Evolutionary conservation across 2,797 vertebrate species (phyloP).

Genomic region (Artibeus jamaicensis): DNA sequence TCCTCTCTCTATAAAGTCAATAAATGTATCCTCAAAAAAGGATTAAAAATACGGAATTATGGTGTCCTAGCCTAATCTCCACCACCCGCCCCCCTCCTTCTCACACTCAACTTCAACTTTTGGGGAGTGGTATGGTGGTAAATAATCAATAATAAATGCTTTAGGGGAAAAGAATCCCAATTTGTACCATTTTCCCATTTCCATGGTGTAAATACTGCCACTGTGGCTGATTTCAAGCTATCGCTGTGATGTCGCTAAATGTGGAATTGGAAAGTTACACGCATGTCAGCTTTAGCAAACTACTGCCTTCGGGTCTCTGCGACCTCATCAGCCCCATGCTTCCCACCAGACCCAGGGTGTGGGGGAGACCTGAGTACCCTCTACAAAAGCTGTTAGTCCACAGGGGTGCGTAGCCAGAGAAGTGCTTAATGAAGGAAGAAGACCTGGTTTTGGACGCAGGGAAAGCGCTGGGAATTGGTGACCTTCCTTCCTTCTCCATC

Average conservation of each 20-base stretch:
- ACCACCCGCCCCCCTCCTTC: not conserved
- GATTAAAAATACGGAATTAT: not conserved
- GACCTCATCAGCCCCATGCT: not conserved
- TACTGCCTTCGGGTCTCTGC: not conserved
- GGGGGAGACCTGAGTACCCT: not conserved
- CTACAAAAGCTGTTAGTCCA: not conserved
- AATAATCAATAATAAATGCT: not conserved
- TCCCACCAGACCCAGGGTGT: not conserved
- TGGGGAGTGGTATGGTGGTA: not conserved
- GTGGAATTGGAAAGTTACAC: not conserved
- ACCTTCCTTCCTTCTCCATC: not conserved
- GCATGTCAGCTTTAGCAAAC: not conserved
- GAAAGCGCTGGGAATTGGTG: not conserved
- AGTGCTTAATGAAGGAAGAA: not conserved
- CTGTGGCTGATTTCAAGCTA: not conserved
- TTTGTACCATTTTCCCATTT: not conserved
- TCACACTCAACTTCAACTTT: not conserved
- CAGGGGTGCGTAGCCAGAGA: not conserved
- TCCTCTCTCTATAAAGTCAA: too few species aligned
- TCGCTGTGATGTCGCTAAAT: not conserved
- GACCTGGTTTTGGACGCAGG: not conserved
- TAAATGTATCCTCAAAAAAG: too few species aligned
- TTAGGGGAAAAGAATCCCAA: not conserved
- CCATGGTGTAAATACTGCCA: not conserved
- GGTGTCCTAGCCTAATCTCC: not conserved